Conservation (phyloP, 2,888 invertebrate genomes). For the Thalpophila matura region DNA sequence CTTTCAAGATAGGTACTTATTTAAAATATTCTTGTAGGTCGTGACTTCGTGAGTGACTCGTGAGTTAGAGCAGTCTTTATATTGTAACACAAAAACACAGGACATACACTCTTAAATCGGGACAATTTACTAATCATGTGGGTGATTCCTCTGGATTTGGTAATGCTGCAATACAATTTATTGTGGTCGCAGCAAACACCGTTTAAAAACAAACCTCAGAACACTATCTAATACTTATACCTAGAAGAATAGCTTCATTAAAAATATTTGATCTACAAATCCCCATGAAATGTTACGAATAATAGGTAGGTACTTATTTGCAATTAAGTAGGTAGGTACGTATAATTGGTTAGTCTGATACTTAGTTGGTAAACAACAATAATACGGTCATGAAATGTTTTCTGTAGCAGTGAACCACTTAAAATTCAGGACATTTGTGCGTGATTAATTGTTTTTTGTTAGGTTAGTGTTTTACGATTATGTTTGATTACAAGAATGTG, state of each 20-base stretch:
- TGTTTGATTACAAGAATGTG: too few relatives aligned
- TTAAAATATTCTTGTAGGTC: neutral
- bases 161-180: neutral
- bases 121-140: constrained; percentile 41
- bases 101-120: constrained; percentile 37
- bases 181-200: constrained; percentile 12
- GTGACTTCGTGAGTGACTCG: too few relatives aligned
- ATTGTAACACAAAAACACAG: constrained; percentile 31
- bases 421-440: neutral
- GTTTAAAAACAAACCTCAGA: too few relatives aligned
- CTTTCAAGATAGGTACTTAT: too few relatives aligned
- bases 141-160: constrained; percentile 15
- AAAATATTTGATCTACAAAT: too few relatives aligned
- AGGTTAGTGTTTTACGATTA: too few relatives aligned
- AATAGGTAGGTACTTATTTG: too few relatives aligned
- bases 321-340: too few relatives aligned
- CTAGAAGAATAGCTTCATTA: too few relatives aligned
- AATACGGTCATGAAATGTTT: constrained; percentile 2
- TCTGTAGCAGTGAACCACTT: constrained; percentile 2
- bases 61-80: constrained; percentile 9
- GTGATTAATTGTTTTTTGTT: neutral
- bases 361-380: neutral
- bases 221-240: neutral
- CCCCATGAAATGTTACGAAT: too few relatives aligned
- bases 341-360: too few relatives aligned